Evolutionary conservation across 2,797 vertebrate species (phyloP), one percentile per base, ranked within the genome.

Genomic region (Darevskia mixta): DNA sequence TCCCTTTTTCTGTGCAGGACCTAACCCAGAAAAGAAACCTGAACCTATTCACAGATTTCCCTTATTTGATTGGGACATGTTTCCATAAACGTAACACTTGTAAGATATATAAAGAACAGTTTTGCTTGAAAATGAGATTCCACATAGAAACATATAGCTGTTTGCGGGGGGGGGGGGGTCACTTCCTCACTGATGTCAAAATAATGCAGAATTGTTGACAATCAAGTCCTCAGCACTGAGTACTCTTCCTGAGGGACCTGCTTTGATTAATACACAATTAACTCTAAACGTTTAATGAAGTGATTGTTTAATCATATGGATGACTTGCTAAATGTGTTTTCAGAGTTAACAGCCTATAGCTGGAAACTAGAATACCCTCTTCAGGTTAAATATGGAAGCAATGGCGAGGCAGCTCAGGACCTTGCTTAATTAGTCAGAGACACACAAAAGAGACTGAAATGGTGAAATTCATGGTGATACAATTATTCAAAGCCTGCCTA

Each of bases 251-350:
- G 10, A 32, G 38, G 58, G 73, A 77, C 38, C 29, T 61, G 13
- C 13, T 79, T 80, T 86, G 49, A 80, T 72, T 86, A 86, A 71
- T 55, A 79, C 43, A 79, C 64, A 79, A 79, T 79, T 86, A 64
- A 75, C 4, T 32, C 61, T 55, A 76, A 64, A 75, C 29, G 29
- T 87, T 87, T 87, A 87, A 82, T 82, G 58, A 76, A 82, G 45
- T 55, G 61, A 61, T 66, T 76, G 29, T n/a, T 86, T 43, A 32
- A 43, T 64, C 58, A 66, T 35, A 82, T 82, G 79, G 71, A 64
- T 32, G 58, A 75, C 61, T 64, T 32, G 66, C 8, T 66, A 43
- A 87, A 18, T 45, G 64, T 41, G 58, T 58, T 87, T 82, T 82
- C 69, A 45, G 79, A 18, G 55, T 67, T 78, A 41, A 8, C 67